These are phyloP conservation scores for Hycleus phaleratus DNA, from an alignment of 1,140 invertebrate genomes.

Conservation along the genomic window DNA sequence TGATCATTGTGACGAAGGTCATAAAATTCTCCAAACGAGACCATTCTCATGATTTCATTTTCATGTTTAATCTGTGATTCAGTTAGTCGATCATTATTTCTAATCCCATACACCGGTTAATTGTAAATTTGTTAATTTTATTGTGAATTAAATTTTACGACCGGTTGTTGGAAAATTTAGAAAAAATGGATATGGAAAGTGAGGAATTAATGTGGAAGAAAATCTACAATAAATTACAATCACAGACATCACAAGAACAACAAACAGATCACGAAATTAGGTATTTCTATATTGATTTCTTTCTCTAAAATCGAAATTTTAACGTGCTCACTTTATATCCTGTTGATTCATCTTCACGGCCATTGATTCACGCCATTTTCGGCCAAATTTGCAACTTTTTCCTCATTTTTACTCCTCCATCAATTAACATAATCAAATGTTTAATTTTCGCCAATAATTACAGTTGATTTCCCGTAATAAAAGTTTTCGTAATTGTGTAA, in stretches of 20 bases:
- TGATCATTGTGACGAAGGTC: neutral
- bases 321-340: no score
- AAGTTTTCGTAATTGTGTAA: no score
- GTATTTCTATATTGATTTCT: constrained; percentile 14
- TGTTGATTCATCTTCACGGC: neutral
- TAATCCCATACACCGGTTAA: neutral
- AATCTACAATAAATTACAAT: constrained; percentile 33
- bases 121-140: neutral
- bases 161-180: neutral
- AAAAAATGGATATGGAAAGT: constrained; percentile 31
- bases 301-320: neutral
- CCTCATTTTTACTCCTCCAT: no score
- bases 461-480: no score
- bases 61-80: neutral
- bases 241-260: constrained; percentile 25
- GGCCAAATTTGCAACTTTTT: no score
- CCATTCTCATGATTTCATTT: neutral
- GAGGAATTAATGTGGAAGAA: constrained; percentile 36
- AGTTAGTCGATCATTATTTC: neutral
- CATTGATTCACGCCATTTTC: neutral
- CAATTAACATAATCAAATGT: no score
- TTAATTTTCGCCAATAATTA: no score
- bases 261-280: constrained; percentile 32
- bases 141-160: neutral
- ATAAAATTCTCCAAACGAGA: neutral